These are phyloP conservation scores for Adelges cooleyi DNA, from an alignment of 1,140 invertebrate species.

Conservation along the genomic window DNA sequence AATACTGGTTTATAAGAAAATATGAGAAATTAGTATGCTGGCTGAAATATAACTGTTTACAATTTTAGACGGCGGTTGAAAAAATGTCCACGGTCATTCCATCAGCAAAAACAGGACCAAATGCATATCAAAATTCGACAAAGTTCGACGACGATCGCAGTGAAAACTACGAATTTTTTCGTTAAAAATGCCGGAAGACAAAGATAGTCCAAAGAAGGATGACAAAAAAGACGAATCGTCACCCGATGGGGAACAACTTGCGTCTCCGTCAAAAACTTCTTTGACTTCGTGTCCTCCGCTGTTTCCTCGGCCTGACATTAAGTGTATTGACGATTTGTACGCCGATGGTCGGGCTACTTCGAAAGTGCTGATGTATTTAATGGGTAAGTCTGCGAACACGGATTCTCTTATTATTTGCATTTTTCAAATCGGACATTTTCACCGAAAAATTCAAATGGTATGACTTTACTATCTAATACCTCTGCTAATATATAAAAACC, in stretches of 20 bases:
- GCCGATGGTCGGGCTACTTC: background rate
- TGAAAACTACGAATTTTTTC: background rate
- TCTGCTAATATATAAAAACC: background rate
- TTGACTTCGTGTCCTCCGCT: background rate
- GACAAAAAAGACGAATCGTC: background rate
- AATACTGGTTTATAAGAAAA: too few species aligned
- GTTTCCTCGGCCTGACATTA: background rate
- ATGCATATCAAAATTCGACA: too few species aligned
- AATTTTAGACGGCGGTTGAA: too few species aligned
- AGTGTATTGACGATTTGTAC: background rate
- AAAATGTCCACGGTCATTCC: too few species aligned
- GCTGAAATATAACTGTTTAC: too few species aligned
- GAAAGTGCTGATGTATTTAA: background rate
- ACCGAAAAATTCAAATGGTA: background rate
- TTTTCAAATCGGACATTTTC: background rate
- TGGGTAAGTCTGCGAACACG: background rate
- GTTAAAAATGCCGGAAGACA: background rate
- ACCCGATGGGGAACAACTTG: background rate
- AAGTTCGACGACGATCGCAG: too few species aligned
- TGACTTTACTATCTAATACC: background rate
- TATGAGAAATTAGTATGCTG: too few species aligned
- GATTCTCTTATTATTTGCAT: background rate
- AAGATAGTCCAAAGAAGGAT: background rate
- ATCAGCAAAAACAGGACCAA: too few species aligned
- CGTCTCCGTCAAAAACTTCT: background rate